Base-by-base conservation (phyloP, 2,113 vertebrate species). In the Mixornis gularis region DNA sequence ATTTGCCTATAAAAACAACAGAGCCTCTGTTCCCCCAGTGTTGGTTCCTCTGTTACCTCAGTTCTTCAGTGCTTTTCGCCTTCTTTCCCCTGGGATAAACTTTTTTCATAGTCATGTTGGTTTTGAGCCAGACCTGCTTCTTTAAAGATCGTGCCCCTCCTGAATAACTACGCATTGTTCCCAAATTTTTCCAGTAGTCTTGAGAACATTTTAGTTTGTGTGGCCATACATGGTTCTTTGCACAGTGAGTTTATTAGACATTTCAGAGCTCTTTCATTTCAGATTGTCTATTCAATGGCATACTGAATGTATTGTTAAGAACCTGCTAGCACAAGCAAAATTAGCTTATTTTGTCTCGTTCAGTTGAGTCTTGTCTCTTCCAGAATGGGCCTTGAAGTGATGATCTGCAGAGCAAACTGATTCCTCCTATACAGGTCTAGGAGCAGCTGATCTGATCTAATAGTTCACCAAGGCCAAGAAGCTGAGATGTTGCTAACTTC, bases 51-150 rank as follows among this genome's bases (percentile, higher is more conserved):
- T 95, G 77, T 97, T 89, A 81, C 93, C 79, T 69, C 79, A 30
- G 32, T 85, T 96, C 55, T 90, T 91, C 71, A 74, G 76, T 79
- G 60, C 83, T 94, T 72, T 89, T 76, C 15, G 83, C 63, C 73
- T 91, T 93, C 72, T 79, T 90, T 96, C 85, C 85, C 85, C 76
- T 86, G 93, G 91, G 90, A 82, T 95, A 94, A 96, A 94, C 88
- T 78, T 79, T 93, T 91, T 95, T 95, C 95, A 94, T 74, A 58
- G 27, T 89, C 92, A 30, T 77, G 22, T 76, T 96, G 95, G 90
- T 71, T 71, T 76, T 81, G 44, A 44, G 95, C 94, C 96, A 97
- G 82, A 87, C 83, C 79, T 94, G 56, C 70, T 76, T 48, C 86
- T 89, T 81, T 79, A 79, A 73, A 90, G 36, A 41, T 68, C 30